Evolutionary conservation across 2,113 vertebrate genomes (phyloP), one percentile per base, ranked within the genome.

Genomic region (Alouatta palliata): DNA sequence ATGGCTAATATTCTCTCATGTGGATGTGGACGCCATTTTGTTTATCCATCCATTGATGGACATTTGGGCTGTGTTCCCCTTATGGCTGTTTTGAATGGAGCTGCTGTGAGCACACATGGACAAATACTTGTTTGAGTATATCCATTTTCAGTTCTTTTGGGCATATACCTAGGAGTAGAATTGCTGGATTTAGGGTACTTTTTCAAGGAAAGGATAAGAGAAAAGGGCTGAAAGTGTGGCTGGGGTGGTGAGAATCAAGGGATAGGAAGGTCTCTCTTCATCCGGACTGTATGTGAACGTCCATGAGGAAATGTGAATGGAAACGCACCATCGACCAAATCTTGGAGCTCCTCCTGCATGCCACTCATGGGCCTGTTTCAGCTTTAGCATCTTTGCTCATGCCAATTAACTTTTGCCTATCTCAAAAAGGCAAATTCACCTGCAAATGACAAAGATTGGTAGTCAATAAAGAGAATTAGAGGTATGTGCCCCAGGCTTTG

Each of bases 381-480:
- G 71, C 56, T 66, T 58, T 40, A 73, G 82, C 82, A 8, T 68
- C 91, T 97, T 90, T 43, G 75, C 64, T 94, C 40, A 3, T 52
- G 61, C 49, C 35, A 10, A 0, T 77, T 92, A 66, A 92, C 87
- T 71, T 58, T 21, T 40, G 75, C 45, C 71, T 90, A 6, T 87
- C 89, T 88, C 64, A 32, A 23, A 90, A 95, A 77, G 88, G 45
- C 91, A 88, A 27, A 47, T 87, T 81, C 61, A 95, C 76, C 87
- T 88, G 49, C 68, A n/a, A 32, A 40, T 30, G 45, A 73, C 87
- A 76, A 56, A 81, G 84, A 87, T 66, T 68, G 47, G 54, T 82
- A 95, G 66, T 40, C 58, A 45, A 61, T 45, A 32, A 81, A 79
- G 89, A 94, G 85, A 90, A 87, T 87, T 81, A 90, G 64, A 80